Conservation (phyloP, 2,797 vertebrate species). For the Ciconia nigra region DNA sequence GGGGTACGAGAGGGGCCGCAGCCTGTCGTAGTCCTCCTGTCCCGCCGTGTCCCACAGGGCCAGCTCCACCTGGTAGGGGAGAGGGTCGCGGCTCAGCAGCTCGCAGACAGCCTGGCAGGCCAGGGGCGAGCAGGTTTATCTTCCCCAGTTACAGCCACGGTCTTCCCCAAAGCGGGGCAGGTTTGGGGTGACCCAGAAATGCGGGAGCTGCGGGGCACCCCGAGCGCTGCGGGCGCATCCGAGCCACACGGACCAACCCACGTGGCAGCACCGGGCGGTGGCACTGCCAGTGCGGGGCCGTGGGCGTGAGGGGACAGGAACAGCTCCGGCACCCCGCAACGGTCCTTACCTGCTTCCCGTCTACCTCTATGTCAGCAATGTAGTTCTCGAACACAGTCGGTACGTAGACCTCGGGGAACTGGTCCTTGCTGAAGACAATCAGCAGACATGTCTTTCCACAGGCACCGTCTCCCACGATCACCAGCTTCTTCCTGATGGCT, state of each 20-base stretch:
- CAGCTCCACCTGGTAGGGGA: conserved; percentile 88
- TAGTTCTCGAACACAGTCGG: conserved; percentile 99
- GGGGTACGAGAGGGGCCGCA: conserved; percentile 94
- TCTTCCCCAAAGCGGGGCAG: background rate
- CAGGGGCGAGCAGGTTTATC: background rate
- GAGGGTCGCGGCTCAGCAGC: background rate
- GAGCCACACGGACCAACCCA: fast-evolving
- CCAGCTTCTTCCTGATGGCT: conserved; percentile 96
- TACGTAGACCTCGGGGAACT: conserved; percentile 97
- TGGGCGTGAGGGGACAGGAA: fast-evolving
- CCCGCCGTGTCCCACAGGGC: conserved; percentile 97
- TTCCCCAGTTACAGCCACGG: fast-evolving
- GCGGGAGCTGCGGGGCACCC: fast-evolving
- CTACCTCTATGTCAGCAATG: conserved; percentile 97
- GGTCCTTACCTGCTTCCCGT: conserved; percentile 88
- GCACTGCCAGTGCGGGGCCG: fast-evolving
- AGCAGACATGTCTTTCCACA: conserved; percentile 97
- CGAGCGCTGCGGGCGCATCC: fast-evolving
- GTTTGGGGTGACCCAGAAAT: background rate
- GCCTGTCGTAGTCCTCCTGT: conserved; percentile 95
- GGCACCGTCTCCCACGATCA: conserved; percentile 95
- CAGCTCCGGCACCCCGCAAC: fast-evolving
- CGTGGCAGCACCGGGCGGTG: fast-evolving
- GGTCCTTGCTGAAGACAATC: conserved; percentile 98
- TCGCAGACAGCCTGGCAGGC: background rate